These are phyloP conservation scores for Boloria selene DNA, from an alignment of 2,888 invertebrate species.

Conservation along the genomic window DNA sequence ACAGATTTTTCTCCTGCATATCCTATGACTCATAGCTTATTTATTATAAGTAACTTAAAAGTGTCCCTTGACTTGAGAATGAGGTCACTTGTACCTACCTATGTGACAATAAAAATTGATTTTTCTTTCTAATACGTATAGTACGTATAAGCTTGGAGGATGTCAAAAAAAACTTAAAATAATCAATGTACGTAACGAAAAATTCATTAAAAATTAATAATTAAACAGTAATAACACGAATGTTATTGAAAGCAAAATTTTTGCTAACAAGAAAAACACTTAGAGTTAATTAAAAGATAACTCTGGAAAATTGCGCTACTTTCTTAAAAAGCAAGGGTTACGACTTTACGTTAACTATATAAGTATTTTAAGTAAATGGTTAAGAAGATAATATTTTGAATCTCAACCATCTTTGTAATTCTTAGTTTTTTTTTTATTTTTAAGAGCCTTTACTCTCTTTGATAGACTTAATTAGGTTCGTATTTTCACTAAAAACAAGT, in stretches of 20 bases:
- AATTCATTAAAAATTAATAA: slow-evolving; percentile 5
- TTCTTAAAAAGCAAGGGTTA: slow-evolving; percentile 68
- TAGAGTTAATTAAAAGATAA: slow-evolving; percentile 76
- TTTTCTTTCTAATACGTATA: no score
- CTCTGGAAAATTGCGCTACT: slow-evolving; percentile 52
- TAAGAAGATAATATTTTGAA: neutral
- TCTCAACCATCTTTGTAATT: neutral
- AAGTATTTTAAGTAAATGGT: slow-evolving; percentile 46
- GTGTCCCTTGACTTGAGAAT: no score
- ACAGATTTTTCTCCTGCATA: no score
- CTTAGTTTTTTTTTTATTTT: neutral
- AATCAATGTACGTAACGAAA: no score
- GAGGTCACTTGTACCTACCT: no score
- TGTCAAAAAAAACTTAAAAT: no score
- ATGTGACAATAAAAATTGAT: no score
- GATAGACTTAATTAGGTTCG: no score
- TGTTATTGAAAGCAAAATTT: slow-evolving; percentile 29
- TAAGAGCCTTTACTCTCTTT: neutral
- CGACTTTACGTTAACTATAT: slow-evolving; percentile 63
- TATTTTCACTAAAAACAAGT: no score
- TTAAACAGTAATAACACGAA: slow-evolving; percentile 15
- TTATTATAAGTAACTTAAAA: no score
- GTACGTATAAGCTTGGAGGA: no score
- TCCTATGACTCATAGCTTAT: no score
- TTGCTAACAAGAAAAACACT: slow-evolving; percentile 48